Evolutionary conservation across 2,888 invertebrate genomes (phyloP), one percentile per base, ranked within the genome.

Genomic region (Odontocolon sp.): DNA sequence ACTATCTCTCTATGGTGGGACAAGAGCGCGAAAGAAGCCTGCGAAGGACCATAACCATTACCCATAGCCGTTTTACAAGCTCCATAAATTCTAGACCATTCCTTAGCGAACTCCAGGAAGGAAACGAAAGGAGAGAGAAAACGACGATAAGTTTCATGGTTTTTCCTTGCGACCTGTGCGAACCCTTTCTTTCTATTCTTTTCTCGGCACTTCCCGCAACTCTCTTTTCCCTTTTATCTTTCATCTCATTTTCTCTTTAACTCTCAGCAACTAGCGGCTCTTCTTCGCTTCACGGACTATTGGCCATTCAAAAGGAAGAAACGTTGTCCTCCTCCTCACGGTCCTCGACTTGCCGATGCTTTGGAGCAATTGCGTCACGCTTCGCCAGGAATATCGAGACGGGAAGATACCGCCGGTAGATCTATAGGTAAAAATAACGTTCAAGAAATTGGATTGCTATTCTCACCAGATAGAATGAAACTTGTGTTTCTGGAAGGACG

Each of bases 311-410:
- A 50, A 16, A 18, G 14, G 21, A 33, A 67, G 56, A 33, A 54
- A n/a, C n/a, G n/a, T n/a, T n/a, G n/a, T n/a, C 45, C 8, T 45
- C 92, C 33, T 33, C 31, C 23, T 36, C 33, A 40, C 28, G 18
- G 11, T 23, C 5, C 50, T 21, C 42, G 21, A 42, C 67, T 67
- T 42, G 33, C 23, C 56, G 42, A 45, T 38, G 56, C 45, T 45
- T 56, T 23, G n/a, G 18, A 9, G 33, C 16, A 36, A 50, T 64
- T 40, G 38, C 26, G 57, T 57, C 57, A 57, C 57, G 57, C n/a
- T 56, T 3, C n/a, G 21, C 3, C 6, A 31, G 14, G 11, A 40
- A 57, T 57, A 57, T 57, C 38, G 57, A 57, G 26, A 40, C 40
- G 36, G 26, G 26, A 38, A 11, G 6, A 11, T 14, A 26, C 8